phyloP scores from a whole-genome alignment of 1,140 invertebrate species.

The Thaumetopoea pityocampa region DNA sequence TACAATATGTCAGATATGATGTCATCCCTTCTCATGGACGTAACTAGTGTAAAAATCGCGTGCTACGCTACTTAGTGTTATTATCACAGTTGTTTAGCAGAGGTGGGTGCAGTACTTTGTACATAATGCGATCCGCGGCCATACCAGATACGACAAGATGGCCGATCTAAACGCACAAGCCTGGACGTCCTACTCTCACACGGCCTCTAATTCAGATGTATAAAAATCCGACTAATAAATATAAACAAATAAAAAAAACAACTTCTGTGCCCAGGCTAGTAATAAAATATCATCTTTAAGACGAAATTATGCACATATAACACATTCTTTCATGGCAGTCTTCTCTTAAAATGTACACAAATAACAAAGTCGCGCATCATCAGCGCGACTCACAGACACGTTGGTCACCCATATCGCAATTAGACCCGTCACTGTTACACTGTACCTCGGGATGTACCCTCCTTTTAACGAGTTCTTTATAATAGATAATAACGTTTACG shows the following conservation, averaged over 20 bases:
- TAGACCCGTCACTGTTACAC: conserved; percentile 46
- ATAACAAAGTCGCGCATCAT: conserved; percentile 54
- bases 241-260: conserved; percentile 35
- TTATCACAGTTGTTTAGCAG: conserved; percentile 77
- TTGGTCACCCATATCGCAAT: conserved; percentile 50
- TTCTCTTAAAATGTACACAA: conserved; percentile 69
- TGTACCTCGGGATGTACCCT: conserved; percentile 46
- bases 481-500: conserved; percentile 72
- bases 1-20: conserved; percentile 77
- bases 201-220: conserved; percentile 24
- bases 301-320: conserved; percentile 62
- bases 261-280: conserved; percentile 40
- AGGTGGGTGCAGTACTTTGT: conserved; percentile 77
- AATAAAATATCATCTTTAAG: conserved; percentile 55
- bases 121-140: conserved; percentile 62
- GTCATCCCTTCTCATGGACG: conserved; percentile 77
- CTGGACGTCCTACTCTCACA: conserved; percentile 24
- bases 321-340: conserved; percentile 61
- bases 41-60: conserved; percentile 76
- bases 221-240: conserved; percentile 29
- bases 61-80: conserved; percentile 77
- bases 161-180: conserved; percentile 44
- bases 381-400: conserved; percentile 51
- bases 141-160: conserved; percentile 41
- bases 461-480: conserved; percentile 49